Evolutionary conservation across 2,113 vertebrate species (phyloP).

Genomic region (Amblyornis subalaris): DNA sequence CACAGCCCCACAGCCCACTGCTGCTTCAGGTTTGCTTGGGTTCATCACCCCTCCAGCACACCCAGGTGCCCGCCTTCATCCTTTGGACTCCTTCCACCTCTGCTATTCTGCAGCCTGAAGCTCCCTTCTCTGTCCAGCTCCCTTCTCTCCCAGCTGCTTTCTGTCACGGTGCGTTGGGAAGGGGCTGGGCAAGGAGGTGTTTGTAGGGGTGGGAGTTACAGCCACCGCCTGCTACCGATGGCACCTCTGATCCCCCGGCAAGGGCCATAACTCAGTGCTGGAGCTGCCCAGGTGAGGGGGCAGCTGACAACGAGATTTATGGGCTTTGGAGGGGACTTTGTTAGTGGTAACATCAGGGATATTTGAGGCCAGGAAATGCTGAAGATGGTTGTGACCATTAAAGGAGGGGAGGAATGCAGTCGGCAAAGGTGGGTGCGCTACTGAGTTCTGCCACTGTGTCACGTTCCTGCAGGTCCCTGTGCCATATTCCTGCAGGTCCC

Average conservation of each 20-base stretch:
- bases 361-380: background rate
- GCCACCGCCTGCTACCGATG: background rate
- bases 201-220: background rate
- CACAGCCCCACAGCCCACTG: rapidly evolving
- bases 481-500: background rate
- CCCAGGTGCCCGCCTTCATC: rapidly evolving
- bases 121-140: background rate
- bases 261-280: background rate
- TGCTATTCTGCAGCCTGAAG: rapidly evolving
- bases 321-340: background rate
- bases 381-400: background rate
- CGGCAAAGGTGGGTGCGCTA: rapidly evolving
- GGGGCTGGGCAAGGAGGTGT: background rate
- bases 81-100: background rate
- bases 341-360: background rate
- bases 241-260: rapidly evolving
- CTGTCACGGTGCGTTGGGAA: rapidly evolving
- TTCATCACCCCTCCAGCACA: background rate
- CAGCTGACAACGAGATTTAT: background rate
- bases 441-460: rapidly evolving
- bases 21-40: rapidly evolving
- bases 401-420: background rate
- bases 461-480: rapidly evolving
- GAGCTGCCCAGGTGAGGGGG: background rate
- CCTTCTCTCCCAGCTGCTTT: background rate